Percentiles rank a stretch among this genome's conserved stretches.
phyloP scores from a whole-genome alignment of 2,113 vertebrate genomes.

The Alligator mississippiensis region DNA sequence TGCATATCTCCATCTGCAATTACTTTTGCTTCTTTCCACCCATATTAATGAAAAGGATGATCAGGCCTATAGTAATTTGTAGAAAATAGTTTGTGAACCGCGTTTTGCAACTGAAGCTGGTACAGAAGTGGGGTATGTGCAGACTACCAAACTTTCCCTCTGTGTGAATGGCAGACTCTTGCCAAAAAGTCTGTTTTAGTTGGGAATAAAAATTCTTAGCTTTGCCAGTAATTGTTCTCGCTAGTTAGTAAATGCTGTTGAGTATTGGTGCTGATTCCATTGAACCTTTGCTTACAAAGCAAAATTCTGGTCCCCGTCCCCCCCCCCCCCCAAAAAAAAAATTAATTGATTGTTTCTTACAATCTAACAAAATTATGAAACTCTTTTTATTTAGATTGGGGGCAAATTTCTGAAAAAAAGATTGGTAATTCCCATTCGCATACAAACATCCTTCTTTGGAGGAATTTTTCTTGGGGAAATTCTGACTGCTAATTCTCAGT shows the following conservation, averaged over 20 bases:
- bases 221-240: not conserved
- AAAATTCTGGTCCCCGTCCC: constrained; percentile 5
- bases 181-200: not conserved
- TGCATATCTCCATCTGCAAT: not conserved
- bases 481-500: not conserved
- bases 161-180: not conserved
- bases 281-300: constrained; percentile 19
- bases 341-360: not conserved
- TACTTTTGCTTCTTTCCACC: not conserved
- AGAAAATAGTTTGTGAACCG: not conserved
- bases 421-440: not conserved
- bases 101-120: constrained; percentile 14
- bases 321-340: too few relatives aligned
- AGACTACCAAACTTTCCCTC: not conserved
- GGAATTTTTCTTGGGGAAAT: constrained; percentile 46
- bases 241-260: too few relatives aligned
- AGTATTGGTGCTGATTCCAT: not conserved
- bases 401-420: not conserved
- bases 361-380: not conserved
- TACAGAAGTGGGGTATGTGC: not conserved
- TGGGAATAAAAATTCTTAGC: not conserved
- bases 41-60: not conserved
- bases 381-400: not conserved
- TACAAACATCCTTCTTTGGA: constrained; percentile 14
- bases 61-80: not conserved